Percentiles rank a stretch among this genome's conserved stretches.
Conservation (phyloP, 2,797 vertebrate genomes). For the Ctenopoma multispine region DNA sequence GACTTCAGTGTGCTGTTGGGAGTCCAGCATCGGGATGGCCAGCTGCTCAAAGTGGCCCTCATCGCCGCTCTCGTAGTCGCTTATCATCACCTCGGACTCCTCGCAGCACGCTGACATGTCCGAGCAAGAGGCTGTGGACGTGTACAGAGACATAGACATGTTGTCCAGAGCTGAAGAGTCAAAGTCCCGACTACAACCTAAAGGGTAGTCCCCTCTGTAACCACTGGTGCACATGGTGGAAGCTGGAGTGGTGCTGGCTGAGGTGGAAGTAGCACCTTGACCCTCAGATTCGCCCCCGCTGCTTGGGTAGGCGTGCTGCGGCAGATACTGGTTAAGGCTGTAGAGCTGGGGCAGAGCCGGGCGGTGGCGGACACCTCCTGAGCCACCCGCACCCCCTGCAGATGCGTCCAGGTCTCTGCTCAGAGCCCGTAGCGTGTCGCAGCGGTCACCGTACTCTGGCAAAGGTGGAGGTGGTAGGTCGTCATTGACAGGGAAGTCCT, state of each 20-base stretch:
- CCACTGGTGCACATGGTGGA: conserved; percentile 82
- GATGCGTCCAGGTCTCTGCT: conserved; percentile 79
- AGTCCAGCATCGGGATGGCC: conserved; percentile 89
- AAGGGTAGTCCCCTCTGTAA: conserved; percentile 85
- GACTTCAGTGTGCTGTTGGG: conserved; percentile 98
- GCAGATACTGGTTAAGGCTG: conserved; percentile 94
- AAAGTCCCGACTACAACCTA: conserved; percentile 88
- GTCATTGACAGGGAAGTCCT: conserved; percentile 91
- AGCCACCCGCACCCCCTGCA: conserved; percentile 78
- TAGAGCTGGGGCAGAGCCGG: conserved; percentile 89
- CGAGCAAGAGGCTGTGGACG: conserved; percentile 96
- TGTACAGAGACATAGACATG: conserved; percentile 93
- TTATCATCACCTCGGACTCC: conserved; percentile 97
- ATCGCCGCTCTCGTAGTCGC: conserved; percentile 97
- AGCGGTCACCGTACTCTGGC: conserved; percentile 89
- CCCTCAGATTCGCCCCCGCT: conserved; percentile 88
- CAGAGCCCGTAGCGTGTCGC: conserved; percentile 89
- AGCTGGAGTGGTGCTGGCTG: conserved; percentile 83
- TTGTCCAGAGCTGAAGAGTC: conserved; percentile 89
- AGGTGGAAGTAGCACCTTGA: conserved; percentile 69
- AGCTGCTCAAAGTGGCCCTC: conserved; percentile 89
- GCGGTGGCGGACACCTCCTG: conserved; percentile 85
- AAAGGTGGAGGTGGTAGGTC: conserved; percentile 93
- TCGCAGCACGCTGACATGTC: conserved; percentile 97
- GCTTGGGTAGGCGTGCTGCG: conserved; percentile 89